Conservation (phyloP, 1,140 invertebrate genomes). For the Pogonus chalceus region DNA sequence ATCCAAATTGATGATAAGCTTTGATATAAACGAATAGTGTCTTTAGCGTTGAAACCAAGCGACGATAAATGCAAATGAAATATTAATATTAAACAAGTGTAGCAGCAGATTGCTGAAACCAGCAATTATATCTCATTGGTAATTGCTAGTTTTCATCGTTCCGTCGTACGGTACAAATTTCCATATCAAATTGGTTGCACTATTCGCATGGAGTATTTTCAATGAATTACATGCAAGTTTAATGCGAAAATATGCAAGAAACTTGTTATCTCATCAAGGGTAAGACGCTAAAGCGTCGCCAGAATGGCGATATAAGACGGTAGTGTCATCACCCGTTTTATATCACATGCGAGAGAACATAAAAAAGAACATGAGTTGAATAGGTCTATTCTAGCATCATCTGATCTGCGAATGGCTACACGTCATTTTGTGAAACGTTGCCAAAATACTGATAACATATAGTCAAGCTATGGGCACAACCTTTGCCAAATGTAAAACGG, state of each 20-base stretch:
- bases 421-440: background rate
- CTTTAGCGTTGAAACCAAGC: no score
- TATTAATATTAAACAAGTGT: no score
- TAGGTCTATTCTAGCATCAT: background rate
- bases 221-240: background rate
- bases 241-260: background rate
- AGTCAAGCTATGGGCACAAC: background rate
- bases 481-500: no score
- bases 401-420: background rate
- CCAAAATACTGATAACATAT: background rate
- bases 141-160: no score
- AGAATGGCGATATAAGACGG: background rate
- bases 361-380: background rate
- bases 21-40: no score
- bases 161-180: no score
- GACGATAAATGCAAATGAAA: no score
- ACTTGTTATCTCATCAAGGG: background rate
- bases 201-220: background rate
- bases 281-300: background rate
- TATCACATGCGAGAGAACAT: background rate
- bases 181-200: no score
- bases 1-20: no score
- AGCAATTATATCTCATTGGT: no score
- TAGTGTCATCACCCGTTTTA: background rate
- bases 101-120: no score